Percentiles rank a stretch among this genome's conserved stretches.
Evolutionary conservation across 2,888 invertebrate genomes (phyloP).

Genomic region (Troides oblongomaculatus): DNA sequence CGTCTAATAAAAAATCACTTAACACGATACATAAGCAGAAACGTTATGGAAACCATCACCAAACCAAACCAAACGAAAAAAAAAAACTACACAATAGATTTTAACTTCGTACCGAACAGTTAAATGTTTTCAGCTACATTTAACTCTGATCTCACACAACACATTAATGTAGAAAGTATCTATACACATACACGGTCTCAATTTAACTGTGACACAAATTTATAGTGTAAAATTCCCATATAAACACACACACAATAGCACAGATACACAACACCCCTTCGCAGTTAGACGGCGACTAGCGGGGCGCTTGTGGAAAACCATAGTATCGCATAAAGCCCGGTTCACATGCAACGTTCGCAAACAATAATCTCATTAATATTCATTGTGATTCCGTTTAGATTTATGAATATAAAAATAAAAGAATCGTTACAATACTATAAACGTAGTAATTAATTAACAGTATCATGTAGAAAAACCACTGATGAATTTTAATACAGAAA

Average conservation of each 20-base stretch:
- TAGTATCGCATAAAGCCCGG: constrained; percentile 30
- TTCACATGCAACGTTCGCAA: constrained; percentile 16
- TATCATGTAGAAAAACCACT: no score
- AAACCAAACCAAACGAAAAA: constrained; percentile 1
- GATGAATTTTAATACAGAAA: no score
- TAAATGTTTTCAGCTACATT: constrained; percentile 1
- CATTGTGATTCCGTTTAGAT: no score
- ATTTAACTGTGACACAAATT: background rate
- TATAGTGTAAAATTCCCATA: constrained; percentile 5
- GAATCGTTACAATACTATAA: no score
- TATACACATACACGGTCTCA: background rate
- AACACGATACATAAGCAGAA: background rate
- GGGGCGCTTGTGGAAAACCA: constrained; percentile 34
- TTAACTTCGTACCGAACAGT: constrained; percentile 15
- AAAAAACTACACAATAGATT: constrained; percentile 1
- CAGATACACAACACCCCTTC: constrained; percentile 17
- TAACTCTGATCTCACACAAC: constrained; percentile 8
- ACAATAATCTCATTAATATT: background rate
- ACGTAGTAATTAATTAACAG: no score
- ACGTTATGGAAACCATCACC: constrained; percentile 13
- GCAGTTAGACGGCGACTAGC: constrained; percentile 29
- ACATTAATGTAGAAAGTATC: background rate
- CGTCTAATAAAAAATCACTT: background rate
- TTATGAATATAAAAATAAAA: no score
- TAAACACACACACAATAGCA: background rate